These are phyloP conservation scores for Rhagophthalmus giganteus DNA, from an alignment of 2,888 invertebrate species.

Conservation along the genomic window DNA sequence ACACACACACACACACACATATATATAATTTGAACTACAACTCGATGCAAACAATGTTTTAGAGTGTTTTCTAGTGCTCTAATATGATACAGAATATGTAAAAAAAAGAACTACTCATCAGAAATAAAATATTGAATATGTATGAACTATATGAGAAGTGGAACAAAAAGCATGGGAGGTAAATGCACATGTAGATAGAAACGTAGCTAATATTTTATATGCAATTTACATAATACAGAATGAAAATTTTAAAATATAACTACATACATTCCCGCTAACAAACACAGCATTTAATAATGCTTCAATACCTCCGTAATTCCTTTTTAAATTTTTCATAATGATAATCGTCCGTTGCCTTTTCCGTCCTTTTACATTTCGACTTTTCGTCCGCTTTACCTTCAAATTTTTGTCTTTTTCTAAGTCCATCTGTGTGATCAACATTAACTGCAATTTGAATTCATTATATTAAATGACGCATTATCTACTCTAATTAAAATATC, in stretches of 20 bases:
- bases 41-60: too few relatives aligned
- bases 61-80: too few relatives aligned
- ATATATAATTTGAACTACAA: too few relatives aligned
- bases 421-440: constrained; percentile 71
- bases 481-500: constrained; percentile 14
- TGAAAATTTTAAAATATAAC: too few relatives aligned
- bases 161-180: background rate
- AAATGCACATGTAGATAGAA: too few relatives aligned
- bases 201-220: too few relatives aligned
- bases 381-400: constrained; percentile 61
- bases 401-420: constrained; percentile 63
- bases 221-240: too few relatives aligned
- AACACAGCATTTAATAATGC: constrained; percentile 6
- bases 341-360: constrained; percentile 95
- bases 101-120: too few relatives aligned
- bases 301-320: constrained; percentile 73
- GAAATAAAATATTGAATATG: background rate
- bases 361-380: constrained; percentile 75
- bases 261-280: too few relatives aligned
- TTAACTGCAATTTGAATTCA: constrained; percentile 71
- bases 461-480: too few relatives aligned
- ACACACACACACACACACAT: too few relatives aligned
- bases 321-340: constrained; percentile 96
- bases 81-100: too few relatives aligned
- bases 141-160: background rate